A percentile compares a stretch with the other conserved stretches of the same genome.
Conservation (phyloP, 53 echinoderm and acorn worm genomes). For the Temnopleurus reevesii region DNA sequence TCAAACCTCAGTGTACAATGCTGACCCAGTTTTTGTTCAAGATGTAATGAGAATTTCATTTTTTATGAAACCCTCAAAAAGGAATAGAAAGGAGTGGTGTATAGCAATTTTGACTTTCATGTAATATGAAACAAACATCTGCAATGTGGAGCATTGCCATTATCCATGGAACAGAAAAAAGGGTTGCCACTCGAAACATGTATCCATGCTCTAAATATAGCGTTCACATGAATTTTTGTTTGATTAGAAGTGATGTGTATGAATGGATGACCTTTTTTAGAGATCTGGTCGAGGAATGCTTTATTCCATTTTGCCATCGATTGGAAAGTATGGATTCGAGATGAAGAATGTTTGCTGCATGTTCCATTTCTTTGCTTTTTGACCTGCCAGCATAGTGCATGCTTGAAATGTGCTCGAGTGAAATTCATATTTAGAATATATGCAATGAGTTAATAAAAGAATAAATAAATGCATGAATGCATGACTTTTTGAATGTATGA, state of each 20-base stretch:
- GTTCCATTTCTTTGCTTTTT: background rate
- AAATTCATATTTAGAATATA: too few species aligned
- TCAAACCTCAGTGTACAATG: background rate
- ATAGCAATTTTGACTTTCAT: too few species aligned
- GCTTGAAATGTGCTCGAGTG: background rate
- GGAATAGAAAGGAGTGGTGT: background rate
- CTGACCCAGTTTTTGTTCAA: background rate
- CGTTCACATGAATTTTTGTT: background rate
- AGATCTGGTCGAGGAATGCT: background rate
- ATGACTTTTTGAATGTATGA: too few species aligned
- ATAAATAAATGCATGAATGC: too few species aligned
- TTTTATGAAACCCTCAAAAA: too few species aligned
- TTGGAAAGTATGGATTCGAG: background rate
- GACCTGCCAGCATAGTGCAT: background rate
- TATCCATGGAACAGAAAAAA: background rate
- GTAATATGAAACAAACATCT: too few species aligned
- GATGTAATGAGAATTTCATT: background rate
- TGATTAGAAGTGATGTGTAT: background rate
- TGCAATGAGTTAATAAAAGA: too few species aligned
- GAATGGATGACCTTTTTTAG: conserved; percentile 14
- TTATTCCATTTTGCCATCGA: background rate
- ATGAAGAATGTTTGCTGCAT: background rate
- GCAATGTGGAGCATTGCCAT: background rate
- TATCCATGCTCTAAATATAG: background rate
- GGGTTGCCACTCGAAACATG: background rate